phyloP scores from a whole-genome alignment of 2,797 vertebrate species.

The Hydrocynus forskahlii region DNA sequence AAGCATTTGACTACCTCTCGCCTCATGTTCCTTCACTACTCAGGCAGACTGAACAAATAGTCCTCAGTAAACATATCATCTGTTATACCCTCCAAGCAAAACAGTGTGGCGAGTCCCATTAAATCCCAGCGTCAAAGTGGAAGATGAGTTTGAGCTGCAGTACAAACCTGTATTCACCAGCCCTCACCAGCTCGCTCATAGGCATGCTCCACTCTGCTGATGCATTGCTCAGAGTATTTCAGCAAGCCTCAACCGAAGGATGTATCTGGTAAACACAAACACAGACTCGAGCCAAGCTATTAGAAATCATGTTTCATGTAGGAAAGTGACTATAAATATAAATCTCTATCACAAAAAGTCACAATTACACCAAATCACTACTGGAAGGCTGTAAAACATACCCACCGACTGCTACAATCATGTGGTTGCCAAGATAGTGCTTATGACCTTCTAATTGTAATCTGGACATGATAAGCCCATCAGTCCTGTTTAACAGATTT shows the following conservation, averaged over 20 bases:
- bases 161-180: conserved; percentile 27
- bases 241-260: background rate
- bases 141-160: conserved; percentile 12
- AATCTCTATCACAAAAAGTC: background rate
- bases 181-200: background rate
- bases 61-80: conserved; percentile 46
- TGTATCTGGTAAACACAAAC: conserved; percentile 6
- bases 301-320: background rate
- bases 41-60: conserved; percentile 49
- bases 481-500: conserved; percentile 34
- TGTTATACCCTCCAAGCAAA: conserved; percentile 37
- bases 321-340: background rate
- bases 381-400: background rate
- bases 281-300: background rate
- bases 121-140: conserved; percentile 16
- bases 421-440: background rate
- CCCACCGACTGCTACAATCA: background rate
- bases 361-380: background rate
- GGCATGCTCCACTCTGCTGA: background rate
- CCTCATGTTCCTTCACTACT: conserved; percentile 43
- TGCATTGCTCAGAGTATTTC: conserved; percentile 9
- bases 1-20: conserved; percentile 51
- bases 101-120: conserved; percentile 27
- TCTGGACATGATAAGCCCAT: conserved; percentile 24
- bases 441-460: background rate